Evolutionary conservation across 2,888 invertebrate species (phyloP).

Genomic region (Panopea generosa): DNA sequence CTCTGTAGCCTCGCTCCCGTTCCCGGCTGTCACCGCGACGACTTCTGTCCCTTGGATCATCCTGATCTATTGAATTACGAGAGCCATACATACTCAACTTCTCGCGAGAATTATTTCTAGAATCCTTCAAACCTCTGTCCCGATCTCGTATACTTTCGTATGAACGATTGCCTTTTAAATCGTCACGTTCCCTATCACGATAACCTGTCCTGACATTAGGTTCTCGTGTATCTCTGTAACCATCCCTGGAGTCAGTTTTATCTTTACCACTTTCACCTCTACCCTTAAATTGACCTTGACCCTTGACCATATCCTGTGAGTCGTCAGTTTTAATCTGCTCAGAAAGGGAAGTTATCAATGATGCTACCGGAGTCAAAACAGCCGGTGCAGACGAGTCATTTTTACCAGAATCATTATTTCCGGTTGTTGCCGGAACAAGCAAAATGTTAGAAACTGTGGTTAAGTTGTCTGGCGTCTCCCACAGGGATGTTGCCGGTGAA

Average conservation of each 20-base stretch:
- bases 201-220: not conserved
- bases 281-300: constrained; percentile 12
- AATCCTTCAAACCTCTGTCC: constrained; percentile 53
- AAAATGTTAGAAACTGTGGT: constrained; percentile 71
- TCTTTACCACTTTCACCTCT: constrained; percentile 26
- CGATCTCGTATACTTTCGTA: constrained; percentile 52
- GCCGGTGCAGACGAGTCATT: constrained; percentile 23
- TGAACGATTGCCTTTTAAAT: constrained; percentile 52
- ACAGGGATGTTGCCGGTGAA: constrained; percentile 82
- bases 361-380: constrained; percentile 56
- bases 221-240: constrained; percentile 32
- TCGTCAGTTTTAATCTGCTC: constrained; percentile 61
- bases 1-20: constrained; percentile 46
- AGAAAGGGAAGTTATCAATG: constrained; percentile 65
- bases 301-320: constrained; percentile 15
- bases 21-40: constrained; percentile 49
- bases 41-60: constrained; percentile 46
- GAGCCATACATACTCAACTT: constrained; percentile 51
- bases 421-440: constrained; percentile 71
- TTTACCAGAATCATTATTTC: not conserved
- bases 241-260: constrained; percentile 35
- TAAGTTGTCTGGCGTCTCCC: constrained; percentile 77
- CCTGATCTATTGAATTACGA: constrained; percentile 49
- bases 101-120: constrained; percentile 56
- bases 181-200: constrained; percentile 46